These are phyloP conservation scores for Meghimatium bilineatum DNA, from an alignment of 2,888 invertebrate genomes.

Conservation along the genomic window DNA sequence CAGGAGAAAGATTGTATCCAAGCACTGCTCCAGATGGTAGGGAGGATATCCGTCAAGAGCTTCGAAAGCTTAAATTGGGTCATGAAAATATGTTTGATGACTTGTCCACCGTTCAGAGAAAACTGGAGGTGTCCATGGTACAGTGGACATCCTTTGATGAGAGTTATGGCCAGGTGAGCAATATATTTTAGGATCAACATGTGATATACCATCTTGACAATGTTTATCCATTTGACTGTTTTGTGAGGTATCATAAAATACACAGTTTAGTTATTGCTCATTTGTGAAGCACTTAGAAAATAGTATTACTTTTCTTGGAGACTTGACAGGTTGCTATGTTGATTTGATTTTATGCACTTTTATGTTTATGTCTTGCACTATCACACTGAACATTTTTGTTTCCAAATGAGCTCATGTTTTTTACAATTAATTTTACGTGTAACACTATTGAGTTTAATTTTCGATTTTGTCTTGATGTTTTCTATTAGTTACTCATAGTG, in stretches of 20 bases:
- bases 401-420: too few species aligned
- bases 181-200: neutral
- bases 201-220: neutral
- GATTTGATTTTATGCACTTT: too few species aligned
- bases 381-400: too few species aligned
- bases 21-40: slow-evolving; percentile 94
- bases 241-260: neutral
- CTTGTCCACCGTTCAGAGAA: slow-evolving; percentile 88
- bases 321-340: too few species aligned
- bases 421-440: too few species aligned
- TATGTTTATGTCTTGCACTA: too few species aligned
- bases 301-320: too few species aligned
- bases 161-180: slow-evolving; percentile 82
- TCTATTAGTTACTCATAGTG: too few species aligned
- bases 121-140: slow-evolving; percentile 90
- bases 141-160: slow-evolving; percentile 96
- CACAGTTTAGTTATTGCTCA: neutral
- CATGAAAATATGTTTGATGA: slow-evolving; percentile 93
- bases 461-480: too few species aligned
- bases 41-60: slow-evolving; percentile 90
- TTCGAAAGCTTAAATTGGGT: slow-evolving; percentile 87
- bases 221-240: neutral
- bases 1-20: slow-evolving; percentile 92
- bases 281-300: too few species aligned
- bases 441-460: too few species aligned